A percentile compares a stretch with the other conserved stretches of the same genome.
These are phyloP conservation scores for Lepidonotus clava DNA, from an alignment of 2,888 invertebrate genomes.

Conservation along the genomic window DNA sequence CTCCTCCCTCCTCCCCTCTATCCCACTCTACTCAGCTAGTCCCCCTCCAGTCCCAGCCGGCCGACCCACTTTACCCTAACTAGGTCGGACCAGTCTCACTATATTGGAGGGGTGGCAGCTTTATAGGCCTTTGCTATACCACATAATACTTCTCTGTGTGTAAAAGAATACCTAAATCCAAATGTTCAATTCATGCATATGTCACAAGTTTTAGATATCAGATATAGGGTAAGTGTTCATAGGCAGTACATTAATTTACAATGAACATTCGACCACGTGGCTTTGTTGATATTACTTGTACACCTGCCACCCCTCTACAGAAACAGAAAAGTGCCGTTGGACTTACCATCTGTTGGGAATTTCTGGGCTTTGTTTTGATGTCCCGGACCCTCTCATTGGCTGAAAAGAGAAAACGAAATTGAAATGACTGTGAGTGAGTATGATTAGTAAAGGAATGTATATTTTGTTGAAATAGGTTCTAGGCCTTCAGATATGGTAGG, in stretches of 20 bases:
- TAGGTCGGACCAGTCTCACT: conserved; percentile 30
- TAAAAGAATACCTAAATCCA: too few species aligned
- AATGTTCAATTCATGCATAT: too few species aligned
- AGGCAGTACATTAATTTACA: too few species aligned
- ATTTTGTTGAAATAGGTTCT: too few species aligned
- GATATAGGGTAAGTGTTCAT: too few species aligned
- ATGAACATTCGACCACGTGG: neutral
- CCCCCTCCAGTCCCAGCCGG: neutral
- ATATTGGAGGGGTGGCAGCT: neutral
- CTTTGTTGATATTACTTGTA: too few species aligned
- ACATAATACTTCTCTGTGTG: too few species aligned
- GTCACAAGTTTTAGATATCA: too few species aligned
- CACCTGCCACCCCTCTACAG: conserved; percentile 2
- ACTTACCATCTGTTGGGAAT: conserved; percentile 93
- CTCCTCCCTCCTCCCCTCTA: neutral
- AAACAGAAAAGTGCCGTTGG: neutral
- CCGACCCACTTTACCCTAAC: conserved; percentile 3
- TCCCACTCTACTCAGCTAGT: conserved; percentile 9
- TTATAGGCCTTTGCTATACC: too few species aligned
- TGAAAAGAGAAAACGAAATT: conserved; percentile 77
- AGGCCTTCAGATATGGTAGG: too few species aligned
- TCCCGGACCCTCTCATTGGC: conserved; percentile 89
- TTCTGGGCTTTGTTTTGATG: conserved; percentile 91
- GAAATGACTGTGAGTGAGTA: neutral
- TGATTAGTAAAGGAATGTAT: neutral